These are phyloP conservation scores for Pyrochroa serraticornis DNA, from an alignment of 2,888 invertebrate species.

Conservation along the genomic window DNA sequence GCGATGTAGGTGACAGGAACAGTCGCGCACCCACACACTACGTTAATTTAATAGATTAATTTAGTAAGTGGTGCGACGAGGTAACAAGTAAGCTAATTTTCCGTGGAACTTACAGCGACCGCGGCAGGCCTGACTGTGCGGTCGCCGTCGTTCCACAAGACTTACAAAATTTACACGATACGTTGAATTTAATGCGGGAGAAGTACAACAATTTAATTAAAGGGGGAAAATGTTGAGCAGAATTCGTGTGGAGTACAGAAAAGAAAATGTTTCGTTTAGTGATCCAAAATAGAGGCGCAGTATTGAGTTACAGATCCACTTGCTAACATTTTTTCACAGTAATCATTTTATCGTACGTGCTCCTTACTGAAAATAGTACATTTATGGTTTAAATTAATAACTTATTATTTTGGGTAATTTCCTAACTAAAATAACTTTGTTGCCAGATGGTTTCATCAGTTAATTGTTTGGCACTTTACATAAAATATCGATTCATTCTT, in stretches of 20 bases:
- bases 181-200: constrained; percentile 31
- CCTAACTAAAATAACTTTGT: too few species aligned
- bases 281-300: too few species aligned
- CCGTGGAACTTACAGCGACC: constrained; percentile 43
- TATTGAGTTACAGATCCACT: too few species aligned
- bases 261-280: neutral
- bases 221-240: neutral
- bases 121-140: constrained; percentile 37
- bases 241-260: neutral
- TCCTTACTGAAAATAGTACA: too few species aligned
- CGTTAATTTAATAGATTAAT: constrained; percentile 59
- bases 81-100: constrained; percentile 58
- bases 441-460: too few species aligned
- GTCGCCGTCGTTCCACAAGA: constrained; percentile 33
- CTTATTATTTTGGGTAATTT: too few species aligned
- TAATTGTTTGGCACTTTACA: too few species aligned
- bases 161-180: constrained; percentile 36
- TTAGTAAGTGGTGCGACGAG: constrained; percentile 57
- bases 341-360: too few species aligned
- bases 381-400: too few species aligned
- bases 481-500: too few species aligned
- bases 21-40: constrained; percentile 49
- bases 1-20: constrained; percentile 55
- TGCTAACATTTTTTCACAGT: too few species aligned
- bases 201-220: constrained; percentile 27